A percentile compares a stretch with the other conserved stretches of the same genome.
These are phyloP conservation scores for Temnothorax rugatulus DNA, from an alignment of 2,888 invertebrate species.

Conservation along the genomic window DNA sequence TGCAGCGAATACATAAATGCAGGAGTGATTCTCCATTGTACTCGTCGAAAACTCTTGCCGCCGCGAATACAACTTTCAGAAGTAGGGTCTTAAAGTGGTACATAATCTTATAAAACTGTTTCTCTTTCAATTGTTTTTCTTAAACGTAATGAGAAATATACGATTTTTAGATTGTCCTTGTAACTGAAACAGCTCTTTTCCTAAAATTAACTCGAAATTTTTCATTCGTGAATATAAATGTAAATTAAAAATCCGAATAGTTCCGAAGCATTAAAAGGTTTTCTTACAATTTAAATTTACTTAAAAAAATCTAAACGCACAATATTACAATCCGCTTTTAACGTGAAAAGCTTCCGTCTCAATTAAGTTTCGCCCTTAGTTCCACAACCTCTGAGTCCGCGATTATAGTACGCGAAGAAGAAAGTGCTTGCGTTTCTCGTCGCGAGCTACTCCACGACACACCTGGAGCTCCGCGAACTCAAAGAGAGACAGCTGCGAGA, in stretches of 20 bases:
- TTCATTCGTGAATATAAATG: neutral
- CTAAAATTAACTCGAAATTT: neutral
- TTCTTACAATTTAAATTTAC: neutral
- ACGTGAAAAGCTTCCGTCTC: neutral
- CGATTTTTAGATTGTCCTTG: neutral
- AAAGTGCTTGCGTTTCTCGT: constrained; percentile 27
- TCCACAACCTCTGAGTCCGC: constrained; percentile 2
- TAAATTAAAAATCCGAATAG: neutral
- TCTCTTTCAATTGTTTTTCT: neutral
- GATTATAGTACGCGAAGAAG: neutral
- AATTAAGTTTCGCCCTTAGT: constrained; percentile 15
- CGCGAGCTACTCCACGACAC: neutral
- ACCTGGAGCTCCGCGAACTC: constrained; percentile 18
- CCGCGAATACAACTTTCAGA: neutral
- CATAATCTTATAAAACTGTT: neutral
- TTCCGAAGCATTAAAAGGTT: neutral
- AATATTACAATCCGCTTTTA: constrained; percentile 3
- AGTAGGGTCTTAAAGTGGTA: neutral
- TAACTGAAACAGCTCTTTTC: neutral
- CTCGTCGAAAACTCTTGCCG: neutral
- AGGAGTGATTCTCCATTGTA: constrained; percentile 4
- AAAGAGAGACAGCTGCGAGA: constrained; percentile 16
- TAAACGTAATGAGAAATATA: neutral
- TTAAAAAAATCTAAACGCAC: neutral
- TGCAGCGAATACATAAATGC: constrained; percentile 8